Percentiles rank a stretch among this genome's conserved stretches.
phyloP scores from a whole-genome alignment of 2,113 vertebrate genomes.

The Tauraco erythrolophus region DNA sequence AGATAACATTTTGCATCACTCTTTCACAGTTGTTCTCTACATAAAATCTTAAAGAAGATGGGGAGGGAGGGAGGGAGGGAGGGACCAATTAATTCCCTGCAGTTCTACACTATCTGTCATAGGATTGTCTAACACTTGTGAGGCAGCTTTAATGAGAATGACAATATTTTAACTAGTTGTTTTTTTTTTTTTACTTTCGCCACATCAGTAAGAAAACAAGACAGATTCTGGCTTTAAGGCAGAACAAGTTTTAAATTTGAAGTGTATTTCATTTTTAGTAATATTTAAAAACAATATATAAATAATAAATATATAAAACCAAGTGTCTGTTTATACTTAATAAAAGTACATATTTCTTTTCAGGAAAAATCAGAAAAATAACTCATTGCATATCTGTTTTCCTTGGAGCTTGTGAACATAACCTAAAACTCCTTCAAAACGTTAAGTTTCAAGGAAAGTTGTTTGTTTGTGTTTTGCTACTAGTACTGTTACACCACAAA shows the following conservation, averaged over 20 bases:
- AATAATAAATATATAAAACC: background rate
- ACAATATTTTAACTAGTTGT: background rate
- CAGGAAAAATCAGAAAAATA: background rate
- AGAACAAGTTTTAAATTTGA: background rate
- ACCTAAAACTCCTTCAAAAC: background rate
- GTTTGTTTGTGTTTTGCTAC: rapidly evolving
- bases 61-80: background rate
- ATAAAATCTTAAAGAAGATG: background rate
- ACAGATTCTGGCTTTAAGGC: background rate
- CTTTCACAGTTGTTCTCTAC: background rate
- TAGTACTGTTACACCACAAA: background rate
- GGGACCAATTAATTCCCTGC: background rate
- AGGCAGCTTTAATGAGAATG: background rate
- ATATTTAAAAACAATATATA: background rate
- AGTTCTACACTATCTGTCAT: background rate
- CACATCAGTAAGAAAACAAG: background rate
- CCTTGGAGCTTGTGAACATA: background rate
- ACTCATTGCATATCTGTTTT: background rate
- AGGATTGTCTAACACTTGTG: background rate
- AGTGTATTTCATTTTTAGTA: background rate
- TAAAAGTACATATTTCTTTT: background rate
- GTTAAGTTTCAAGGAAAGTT: background rate
- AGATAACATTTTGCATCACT: background rate
- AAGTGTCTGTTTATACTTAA: background rate
- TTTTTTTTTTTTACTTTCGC: background rate